Conservation (phyloP, 2,113 vertebrate species). For the Cebus imitator region DNA sequence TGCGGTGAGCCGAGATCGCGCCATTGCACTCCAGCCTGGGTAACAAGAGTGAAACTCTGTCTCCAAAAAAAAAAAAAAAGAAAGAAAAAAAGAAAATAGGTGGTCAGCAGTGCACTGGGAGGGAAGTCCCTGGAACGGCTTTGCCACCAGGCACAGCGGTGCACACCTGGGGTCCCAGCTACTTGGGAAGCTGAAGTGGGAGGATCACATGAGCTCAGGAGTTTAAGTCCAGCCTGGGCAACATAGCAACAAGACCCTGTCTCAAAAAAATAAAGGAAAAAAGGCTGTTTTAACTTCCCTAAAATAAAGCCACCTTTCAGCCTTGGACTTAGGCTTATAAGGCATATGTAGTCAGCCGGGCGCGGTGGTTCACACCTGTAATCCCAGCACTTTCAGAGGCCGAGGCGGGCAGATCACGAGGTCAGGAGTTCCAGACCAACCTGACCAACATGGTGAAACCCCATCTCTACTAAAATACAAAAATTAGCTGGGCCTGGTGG, state of each 20-base stretch:
- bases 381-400: too few species aligned
- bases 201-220: neutral
- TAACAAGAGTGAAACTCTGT: too few species aligned
- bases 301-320: neutral
- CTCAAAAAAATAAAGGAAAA: neutral
- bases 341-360: too few species aligned
- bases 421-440: too few species aligned
- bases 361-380: too few species aligned
- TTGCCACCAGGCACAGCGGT: neutral
- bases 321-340: neutral
- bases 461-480: too few species aligned
- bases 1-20: too few species aligned
- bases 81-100: neutral
- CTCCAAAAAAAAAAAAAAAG: too few species aligned
- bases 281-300: neutral
- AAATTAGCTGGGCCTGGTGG: too few species aligned
- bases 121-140: neutral
- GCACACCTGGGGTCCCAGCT: neutral
- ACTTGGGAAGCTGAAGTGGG: neutral
- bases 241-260: neutral
- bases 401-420: too few species aligned
- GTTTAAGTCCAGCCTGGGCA: neutral
- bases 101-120: accelerated
- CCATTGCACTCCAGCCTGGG: too few species aligned
- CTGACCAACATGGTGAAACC: too few species aligned